These are phyloP conservation scores for Manis javanica DNA, from an alignment of 2,797 vertebrate species.

Conservation along the genomic window DNA sequence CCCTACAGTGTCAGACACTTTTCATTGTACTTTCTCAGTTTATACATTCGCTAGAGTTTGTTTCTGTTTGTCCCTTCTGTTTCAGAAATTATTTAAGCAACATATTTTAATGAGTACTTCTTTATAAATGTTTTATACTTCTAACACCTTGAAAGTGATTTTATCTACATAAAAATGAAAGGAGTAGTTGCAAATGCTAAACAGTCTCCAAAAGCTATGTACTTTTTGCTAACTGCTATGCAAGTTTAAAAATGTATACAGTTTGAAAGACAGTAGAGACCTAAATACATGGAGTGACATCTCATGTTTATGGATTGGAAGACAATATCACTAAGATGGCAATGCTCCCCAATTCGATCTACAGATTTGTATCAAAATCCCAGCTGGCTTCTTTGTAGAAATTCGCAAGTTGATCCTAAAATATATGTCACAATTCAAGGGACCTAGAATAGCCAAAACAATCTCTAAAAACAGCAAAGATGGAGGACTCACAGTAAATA, in stretches of 20 bases:
- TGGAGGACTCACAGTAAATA: not conserved
- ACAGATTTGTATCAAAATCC: not conserved
- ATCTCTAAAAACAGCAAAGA: not conserved
- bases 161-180: constrained; percentile 10
- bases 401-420: not conserved
- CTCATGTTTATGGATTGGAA: not conserved
- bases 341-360: not conserved
- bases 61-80: not conserved
- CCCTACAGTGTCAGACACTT: not conserved
- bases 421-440: not conserved
- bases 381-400: not conserved
- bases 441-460: not conserved
- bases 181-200: not conserved
- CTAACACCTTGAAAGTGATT: not conserved
- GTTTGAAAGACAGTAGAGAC: not conserved
- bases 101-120: not conserved
- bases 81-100: constrained; percentile 3
- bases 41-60: not conserved
- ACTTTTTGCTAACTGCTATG: not conserved
- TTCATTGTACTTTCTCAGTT: not conserved
- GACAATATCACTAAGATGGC: not conserved
- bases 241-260: not conserved
- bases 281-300: not conserved
- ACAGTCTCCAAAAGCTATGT: not conserved
- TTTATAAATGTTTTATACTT: not conserved